Evolutionary conservation across 2,113 vertebrate genomes (phyloP).

Genomic region (Ornithorhynchus anatinus): DNA sequence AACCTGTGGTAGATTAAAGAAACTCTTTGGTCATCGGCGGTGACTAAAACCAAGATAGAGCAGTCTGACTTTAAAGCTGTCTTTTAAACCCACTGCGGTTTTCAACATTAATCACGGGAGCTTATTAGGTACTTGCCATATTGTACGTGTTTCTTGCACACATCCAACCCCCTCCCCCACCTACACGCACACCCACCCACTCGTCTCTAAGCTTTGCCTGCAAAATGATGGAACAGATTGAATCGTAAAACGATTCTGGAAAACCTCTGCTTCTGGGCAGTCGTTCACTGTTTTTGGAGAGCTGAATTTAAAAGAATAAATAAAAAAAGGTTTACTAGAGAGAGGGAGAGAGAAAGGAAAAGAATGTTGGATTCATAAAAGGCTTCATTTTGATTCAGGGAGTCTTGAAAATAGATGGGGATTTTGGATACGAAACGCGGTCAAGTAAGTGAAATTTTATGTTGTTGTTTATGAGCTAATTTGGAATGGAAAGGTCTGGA

Average conservation of each 20-base stretch:
- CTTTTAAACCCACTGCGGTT: conserved; percentile 50
- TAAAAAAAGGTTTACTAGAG: not conserved
- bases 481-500: not conserved
- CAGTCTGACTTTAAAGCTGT: conserved; percentile 32
- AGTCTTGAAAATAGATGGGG: conserved; percentile 39
- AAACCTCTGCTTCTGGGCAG: conserved; percentile 54
- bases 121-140: conserved; percentile 40
- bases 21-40: conserved; percentile 39
- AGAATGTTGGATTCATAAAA: conserved; percentile 17
- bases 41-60: conserved; percentile 51
- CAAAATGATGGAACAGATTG: conserved; percentile 45
- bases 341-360: not conserved
- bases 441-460: conserved; percentile 38
- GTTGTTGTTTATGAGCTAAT: not conserved
- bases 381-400: conserved; percentile 35
- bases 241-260: conserved; percentile 45
- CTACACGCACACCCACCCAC: conserved; percentile 40
- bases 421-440: conserved; percentile 44
- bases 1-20: conserved; percentile 60
- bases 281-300: conserved; percentile 47
- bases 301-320: conserved; percentile 29
- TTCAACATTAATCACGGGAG: conserved; percentile 56
- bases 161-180: no score
- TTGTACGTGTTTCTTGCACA: conserved; percentile 45
- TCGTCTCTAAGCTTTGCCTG: conserved; percentile 39